These are phyloP conservation scores for Pollicipes pollicipes DNA, from an alignment of 1,140 invertebrate genomes.

Conservation along the genomic window DNA sequence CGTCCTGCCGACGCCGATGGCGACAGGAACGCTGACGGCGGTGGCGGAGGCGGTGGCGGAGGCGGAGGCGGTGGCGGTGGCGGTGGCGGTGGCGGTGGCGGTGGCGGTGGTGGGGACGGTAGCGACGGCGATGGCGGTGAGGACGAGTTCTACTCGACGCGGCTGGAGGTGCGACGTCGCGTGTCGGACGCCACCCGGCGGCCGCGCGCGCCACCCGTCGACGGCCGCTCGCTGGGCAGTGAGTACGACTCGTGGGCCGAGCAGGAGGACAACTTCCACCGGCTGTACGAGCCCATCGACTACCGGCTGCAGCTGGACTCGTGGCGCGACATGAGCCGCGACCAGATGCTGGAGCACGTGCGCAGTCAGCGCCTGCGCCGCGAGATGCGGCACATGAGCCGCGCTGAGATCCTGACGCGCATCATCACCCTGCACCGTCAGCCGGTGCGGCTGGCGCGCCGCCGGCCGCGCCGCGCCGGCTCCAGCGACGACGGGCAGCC, in stretches of 20 bases:
- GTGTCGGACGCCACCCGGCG: background rate
- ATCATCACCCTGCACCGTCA: conserved; percentile 12
- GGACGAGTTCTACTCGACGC: background rate
- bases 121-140: conserved; percentile 5
- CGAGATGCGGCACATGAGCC: conserved; percentile 17
- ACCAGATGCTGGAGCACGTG: conserved; percentile 16
- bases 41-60: background rate
- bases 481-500: background rate
- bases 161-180: background rate
- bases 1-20: background rate
- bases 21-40: background rate
- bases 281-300: conserved; percentile 22
- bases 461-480: background rate
- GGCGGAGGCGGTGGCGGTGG: conserved; percentile 4
- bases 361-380: conserved; percentile 14
- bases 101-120: background rate
- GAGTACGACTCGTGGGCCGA: conserved; percentile 23
- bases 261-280: conserved; percentile 22
- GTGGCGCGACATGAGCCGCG: conserved; percentile 17
- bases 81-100: no score
- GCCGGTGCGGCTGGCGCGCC: background rate
- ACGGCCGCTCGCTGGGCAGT: conserved; percentile 9
- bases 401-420: conserved; percentile 17
- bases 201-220: conserved; percentile 4
- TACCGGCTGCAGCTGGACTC: conserved; percentile 16